A percentile compares a stretch with the other conserved stretches of the same genome.
These are phyloP conservation scores for Neosalanx taihuensis DNA, from an alignment of 2,797 vertebrate species.

Conservation along the genomic window DNA sequence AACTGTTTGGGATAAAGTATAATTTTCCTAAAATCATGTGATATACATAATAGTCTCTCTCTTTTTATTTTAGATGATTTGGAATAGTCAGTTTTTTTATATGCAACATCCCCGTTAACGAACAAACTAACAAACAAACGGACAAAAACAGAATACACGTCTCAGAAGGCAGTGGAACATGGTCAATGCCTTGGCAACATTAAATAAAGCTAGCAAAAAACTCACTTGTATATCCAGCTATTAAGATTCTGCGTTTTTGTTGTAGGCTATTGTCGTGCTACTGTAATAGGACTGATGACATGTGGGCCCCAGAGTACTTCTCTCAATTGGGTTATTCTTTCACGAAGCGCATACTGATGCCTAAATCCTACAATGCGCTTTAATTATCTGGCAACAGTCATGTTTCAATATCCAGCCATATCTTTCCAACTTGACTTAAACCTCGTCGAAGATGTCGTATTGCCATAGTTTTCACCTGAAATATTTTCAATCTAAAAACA, in stretches of 20 bases:
- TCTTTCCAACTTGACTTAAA: conserved; percentile 57
- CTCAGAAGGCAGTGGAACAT: conserved; percentile 81
- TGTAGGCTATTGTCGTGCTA: conserved; percentile 52
- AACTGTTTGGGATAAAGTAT: conserved; percentile 77
- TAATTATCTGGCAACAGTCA: conserved; percentile 72
- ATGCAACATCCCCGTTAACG: conserved; percentile 72
- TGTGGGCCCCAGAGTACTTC: conserved; percentile 14
- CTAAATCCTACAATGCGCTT: neutral
- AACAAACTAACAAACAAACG: conserved; percentile 58
- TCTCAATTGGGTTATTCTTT: too few species aligned
- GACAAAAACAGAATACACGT: conserved; percentile 56
- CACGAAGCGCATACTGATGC: too few species aligned
- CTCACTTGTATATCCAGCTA: conserved; percentile 54
- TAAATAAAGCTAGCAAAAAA: conserved; percentile 71
- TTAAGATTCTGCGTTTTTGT: conserved; percentile 30
- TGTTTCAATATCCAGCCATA: conserved; percentile 54
- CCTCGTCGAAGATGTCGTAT: conserved; percentile 48
- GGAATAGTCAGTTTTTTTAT: conserved; percentile 58
- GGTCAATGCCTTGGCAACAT: conserved; percentile 75
- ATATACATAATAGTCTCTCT: conserved; percentile 67
- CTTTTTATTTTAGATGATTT: conserved; percentile 49
- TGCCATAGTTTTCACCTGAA: conserved; percentile 72
- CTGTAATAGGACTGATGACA: conserved; percentile 31
- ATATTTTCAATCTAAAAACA: conserved; percentile 50
- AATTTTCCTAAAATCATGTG: conserved; percentile 79